Percentiles rank a stretch among this genome's conserved stretches.
phyloP scores from a whole-genome alignment of 2,888 invertebrate genomes.

The Cantharis rufa region DNA sequence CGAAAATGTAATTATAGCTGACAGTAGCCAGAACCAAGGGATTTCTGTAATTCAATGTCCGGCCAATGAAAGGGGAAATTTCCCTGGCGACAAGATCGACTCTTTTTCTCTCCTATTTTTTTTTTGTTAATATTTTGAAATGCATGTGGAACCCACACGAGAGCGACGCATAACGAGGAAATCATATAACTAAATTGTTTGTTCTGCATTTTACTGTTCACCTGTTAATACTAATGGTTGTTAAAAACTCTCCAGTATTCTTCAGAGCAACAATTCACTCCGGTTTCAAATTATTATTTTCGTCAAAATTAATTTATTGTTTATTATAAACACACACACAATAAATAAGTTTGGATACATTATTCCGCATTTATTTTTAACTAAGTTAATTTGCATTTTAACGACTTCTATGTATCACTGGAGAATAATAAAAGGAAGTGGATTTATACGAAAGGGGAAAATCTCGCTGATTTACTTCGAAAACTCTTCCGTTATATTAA shows the following conservation, averaged over 20 bases:
- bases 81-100: slow-evolving; percentile 31
- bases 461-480: slow-evolving; percentile 25
- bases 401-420: slow-evolving; percentile 28
- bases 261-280: neutral
- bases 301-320: neutral
- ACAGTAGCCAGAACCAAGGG: slow-evolving; percentile 34
- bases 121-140: slow-evolving; percentile 27
- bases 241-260: neutral
- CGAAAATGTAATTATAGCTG: slow-evolving; percentile 40
- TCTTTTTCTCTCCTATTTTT: slow-evolving; percentile 27
- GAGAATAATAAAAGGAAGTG: slow-evolving; percentile 31
- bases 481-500: slow-evolving; percentile 24
- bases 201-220: neutral
- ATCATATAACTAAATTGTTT: slow-evolving; percentile 12
- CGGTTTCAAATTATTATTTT: neutral
- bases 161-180: slow-evolving; percentile 25
- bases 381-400: slow-evolving; percentile 30
- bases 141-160: slow-evolving; percentile 16
- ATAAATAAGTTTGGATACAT: slow-evolving; percentile 22
- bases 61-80: slow-evolving; percentile 32
- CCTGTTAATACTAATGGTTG: neutral
- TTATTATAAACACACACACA: neutral
- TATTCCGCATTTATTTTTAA: slow-evolving; percentile 24
- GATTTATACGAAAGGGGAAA: slow-evolving; percentile 28
- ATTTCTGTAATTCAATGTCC: slow-evolving; percentile 36